Evolutionary conservation across 2,888 invertebrate species (phyloP), one percentile per base, ranked within the genome.

Genomic region (Tetanocera ferruginea): DNA sequence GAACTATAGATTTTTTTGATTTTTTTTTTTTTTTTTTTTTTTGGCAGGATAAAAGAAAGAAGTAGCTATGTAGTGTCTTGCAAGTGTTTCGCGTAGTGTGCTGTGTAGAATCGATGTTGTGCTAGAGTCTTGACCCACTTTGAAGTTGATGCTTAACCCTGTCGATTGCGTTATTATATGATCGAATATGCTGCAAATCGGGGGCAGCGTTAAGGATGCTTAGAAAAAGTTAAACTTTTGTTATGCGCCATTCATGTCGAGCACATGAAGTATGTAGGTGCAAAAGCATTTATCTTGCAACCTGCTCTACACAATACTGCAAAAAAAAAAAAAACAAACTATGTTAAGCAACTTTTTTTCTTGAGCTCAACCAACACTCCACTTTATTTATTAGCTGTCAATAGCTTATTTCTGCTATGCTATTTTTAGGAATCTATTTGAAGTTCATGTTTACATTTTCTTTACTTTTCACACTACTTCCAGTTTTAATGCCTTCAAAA

Each of bases 111-210:
- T 55, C 76, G 55, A 76, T 76, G 49, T 43, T 8, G 34, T 43
- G 57, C 5, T 43, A 14, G 31, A 60, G 19, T 55, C 77, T 77
- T 77, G 77, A 77, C 77, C 77, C 77, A 77, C 77, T 72, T 77
- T 55, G 9, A 19, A 73, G 43, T 17, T 11, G 37, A 52, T 17
- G 8, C 31, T 67, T 67, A 43, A 19, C 43, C 62, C 23, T 25
- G 4, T 6, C 28, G 64, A 31, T 31, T 64, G 31, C 8, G 8
- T 19, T 23, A 23, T 55, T 55, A 43, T 11, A 43, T 14, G 43
- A 43, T 28, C 57, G 57, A 23, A 11, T 9, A 28, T 60, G 57
- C 9, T 60, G 25, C 25, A 28, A 4, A 28, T 9, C 8, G 23
- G 19, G 55, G 19, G 2, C 8, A 55, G 55, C 8, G 2, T 19